Percentiles rank a stretch among this genome's conserved stretches.
These are phyloP conservation scores for Brachionus angularis DNA, from an alignment of 1,140 invertebrate species.

Conservation along the genomic window DNA sequence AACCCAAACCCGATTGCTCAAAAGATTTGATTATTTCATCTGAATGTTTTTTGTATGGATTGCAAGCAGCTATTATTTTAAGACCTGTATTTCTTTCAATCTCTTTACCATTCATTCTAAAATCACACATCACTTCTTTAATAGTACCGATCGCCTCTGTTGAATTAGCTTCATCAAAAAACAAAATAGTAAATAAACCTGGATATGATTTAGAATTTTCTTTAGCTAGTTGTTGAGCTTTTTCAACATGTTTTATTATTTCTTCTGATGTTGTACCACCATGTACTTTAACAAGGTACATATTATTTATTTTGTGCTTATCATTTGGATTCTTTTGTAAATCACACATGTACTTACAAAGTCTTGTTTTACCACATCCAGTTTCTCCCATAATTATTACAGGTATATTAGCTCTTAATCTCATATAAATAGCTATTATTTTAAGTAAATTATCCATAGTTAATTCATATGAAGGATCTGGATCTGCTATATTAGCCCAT, in stretches of 20 bases:
- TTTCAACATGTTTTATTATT: slow-evolving; percentile 49
- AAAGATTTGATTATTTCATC: slow-evolving; percentile 50
- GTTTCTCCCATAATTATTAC: slow-evolving; percentile 57
- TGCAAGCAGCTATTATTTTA: slow-evolving; percentile 54
- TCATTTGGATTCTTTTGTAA: slow-evolving; percentile 4
- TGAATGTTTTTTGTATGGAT: slow-evolving; percentile 54
- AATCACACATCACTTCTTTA: slow-evolving; percentile 56
- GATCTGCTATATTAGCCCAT: not conserved
- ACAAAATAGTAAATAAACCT: slow-evolving; percentile 51
- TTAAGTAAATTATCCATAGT: slow-evolving; percentile 55
- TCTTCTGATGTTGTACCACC: slow-evolving; percentile 50
- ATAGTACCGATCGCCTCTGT: slow-evolving; percentile 53
- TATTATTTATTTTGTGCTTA: not conserved
- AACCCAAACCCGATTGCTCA: slow-evolving; percentile 52
- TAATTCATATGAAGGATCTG: slow-evolving; percentile 48
- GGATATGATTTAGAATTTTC: slow-evolving; percentile 38
- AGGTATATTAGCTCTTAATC: slow-evolving; percentile 51
- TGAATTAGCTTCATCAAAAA: slow-evolving; percentile 57
- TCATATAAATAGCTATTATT: slow-evolving; percentile 54
- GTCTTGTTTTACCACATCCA: slow-evolving; percentile 51
- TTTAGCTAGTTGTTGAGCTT: slow-evolving; percentile 49
- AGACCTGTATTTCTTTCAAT: slow-evolving; percentile 47
- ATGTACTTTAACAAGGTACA: slow-evolving; percentile 49
- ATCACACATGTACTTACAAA: slow-evolving; percentile 21
- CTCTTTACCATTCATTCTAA: slow-evolving; percentile 47